Base-by-base conservation (phyloP, 2,797 vertebrate genomes). In the Champsocephalus esox region DNA sequence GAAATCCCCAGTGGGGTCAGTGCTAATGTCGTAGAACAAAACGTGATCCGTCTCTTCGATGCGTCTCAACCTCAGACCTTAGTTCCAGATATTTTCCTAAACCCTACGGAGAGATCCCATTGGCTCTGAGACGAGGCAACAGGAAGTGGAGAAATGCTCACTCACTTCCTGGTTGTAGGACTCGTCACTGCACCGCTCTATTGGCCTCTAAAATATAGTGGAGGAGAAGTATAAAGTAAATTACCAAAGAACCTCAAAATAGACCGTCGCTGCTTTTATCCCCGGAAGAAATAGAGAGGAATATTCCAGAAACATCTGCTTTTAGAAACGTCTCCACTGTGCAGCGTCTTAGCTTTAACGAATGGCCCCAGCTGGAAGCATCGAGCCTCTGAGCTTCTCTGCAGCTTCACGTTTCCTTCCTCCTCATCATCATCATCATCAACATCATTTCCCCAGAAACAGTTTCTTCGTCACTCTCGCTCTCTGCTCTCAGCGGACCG, bases 321-420 rank as follows among this genome's bases (percentile, higher is more conserved):
- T 12, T 54, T n/a, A 59, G 44, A 54, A 8, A 10, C 12, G 0
- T 24, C n/a, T 64, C 38, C 38, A 3, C 21, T 13, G 21, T 19
- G 2, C 46, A 0, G 21, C 19, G 16, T 19, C 55, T 5, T 19
- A 21, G 66, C 65, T 77, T 77, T 73, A 73, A 75, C 79, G 58
- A 72, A 82, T 6, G 9, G 43, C 17, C 17, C 17, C 72, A 68
- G 67, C 81, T 56, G 76, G 80, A 72, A 24, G 66, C 66, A 32
- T 9, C 41, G 55, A 72, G 63, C 66, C 72, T 3, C 68, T 43
- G 73, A 69, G 60, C 66, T 66, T 34, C 68, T 43, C 59, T 7
- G 67, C 55, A 43, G 41, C 55, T 66, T 58, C 32, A 58, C 12
- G 45, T 50, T 69, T 17, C 7, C 58, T 76, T 68, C 14, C 50